Evolutionary conservation across 1,140 invertebrate genomes (phyloP), one percentile per base, ranked within the genome.

Genomic region (Thaumetopoea pityocampa): DNA sequence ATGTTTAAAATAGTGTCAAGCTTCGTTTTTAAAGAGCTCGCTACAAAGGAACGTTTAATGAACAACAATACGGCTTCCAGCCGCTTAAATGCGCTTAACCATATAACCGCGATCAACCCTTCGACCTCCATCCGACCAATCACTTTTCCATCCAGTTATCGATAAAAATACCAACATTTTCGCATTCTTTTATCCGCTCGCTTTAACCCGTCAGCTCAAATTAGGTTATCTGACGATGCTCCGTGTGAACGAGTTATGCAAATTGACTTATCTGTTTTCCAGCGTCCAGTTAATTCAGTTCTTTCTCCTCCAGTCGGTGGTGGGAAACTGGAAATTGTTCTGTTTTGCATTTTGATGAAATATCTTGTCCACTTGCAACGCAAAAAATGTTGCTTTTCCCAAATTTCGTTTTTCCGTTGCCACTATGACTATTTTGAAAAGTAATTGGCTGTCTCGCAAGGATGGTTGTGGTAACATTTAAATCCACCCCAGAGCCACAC

Each of bases 311-410:
- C 34, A 53, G 55, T 52, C 43, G 53, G 27, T n/a, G 19, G 33
- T 51, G 60, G 51, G 57, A 61, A 52, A 48, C 22, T 22, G 47
- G 49, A 51, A 66, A 71, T 66, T 68, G 55, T 51, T 50, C 67
- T 70, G 45, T 63, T 76, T 70, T 72, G 65, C 71, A 76, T 76
- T 76, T 76, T 72, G 60, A 72, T 76, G 67, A 72, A 72, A 67
- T 63, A 76, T 76, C 70, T 37, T 34, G 38, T 34, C 35, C 34
- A 22, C 18, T 44, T 22, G 8, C 23, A 30, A 46, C 27, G 24
- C 19, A 33, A 33, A 37, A 30, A 30, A 37, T 32, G 27, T 29
- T 40, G 26, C 36, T 27, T 14, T 19, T 11, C 17, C 8, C 17
- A 7, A 18, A 40, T 24, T 29, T 40, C 29, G 18, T 40, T 40